Conservation (phyloP, 2,113 vertebrate genomes). For the Phylloscopus whistleri region DNA sequence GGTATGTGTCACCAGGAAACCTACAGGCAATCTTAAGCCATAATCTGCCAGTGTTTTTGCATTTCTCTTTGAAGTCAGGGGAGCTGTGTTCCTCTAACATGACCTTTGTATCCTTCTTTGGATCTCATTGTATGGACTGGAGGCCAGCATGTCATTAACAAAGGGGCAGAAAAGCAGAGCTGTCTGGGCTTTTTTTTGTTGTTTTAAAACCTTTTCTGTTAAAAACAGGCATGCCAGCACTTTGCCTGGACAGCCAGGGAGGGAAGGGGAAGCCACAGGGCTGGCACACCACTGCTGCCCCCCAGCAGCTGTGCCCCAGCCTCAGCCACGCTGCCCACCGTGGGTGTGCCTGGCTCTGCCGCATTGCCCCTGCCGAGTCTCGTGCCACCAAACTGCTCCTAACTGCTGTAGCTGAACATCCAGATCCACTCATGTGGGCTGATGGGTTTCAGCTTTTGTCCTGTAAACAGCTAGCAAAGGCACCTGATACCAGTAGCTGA, state of each 20-base stretch:
- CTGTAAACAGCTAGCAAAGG: neutral
- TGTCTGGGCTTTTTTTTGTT: neutral
- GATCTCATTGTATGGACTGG: neutral
- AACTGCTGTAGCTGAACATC: neutral
- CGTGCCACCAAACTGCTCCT: neutral
- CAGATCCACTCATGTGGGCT: neutral
- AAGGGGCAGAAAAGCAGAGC: conserved; percentile 11
- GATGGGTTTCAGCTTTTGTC: neutral
- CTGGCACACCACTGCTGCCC: neutral
- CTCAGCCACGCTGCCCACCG: accelerated
- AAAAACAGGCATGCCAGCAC: neutral
- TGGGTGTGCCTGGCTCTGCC: accelerated
- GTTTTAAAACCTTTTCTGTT: neutral
- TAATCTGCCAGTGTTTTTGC: neutral
- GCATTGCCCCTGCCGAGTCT: neutral
- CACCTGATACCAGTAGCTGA: neutral
- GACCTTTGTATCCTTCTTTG: conserved; percentile 44
- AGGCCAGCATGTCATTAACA: conserved; percentile 13
- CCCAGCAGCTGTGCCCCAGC: neutral
- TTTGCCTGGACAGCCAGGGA: neutral
- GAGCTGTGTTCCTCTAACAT: neutral
- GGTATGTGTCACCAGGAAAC: neutral
- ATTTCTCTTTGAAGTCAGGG: conserved; percentile 13
- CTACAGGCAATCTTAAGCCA: neutral
- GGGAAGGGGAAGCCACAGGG: neutral